Evolutionary conservation across 2,113 vertebrate genomes (phyloP), one percentile per base, ranked within the genome.

Genomic region (Octodon degus): DNA sequence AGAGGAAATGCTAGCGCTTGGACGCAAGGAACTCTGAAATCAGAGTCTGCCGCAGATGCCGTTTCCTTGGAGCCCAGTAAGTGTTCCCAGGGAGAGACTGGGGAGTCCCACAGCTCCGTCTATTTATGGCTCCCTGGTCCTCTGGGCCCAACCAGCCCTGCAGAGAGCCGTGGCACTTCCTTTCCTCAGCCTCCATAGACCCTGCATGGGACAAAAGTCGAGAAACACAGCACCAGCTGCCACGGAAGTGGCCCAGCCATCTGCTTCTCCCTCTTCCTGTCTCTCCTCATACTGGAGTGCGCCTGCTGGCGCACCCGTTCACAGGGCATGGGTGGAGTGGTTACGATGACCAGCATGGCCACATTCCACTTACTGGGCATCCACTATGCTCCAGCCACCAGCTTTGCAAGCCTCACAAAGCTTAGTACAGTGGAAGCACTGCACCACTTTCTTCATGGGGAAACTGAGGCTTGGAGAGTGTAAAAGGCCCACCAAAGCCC

Each of bases 41-140:
- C 37, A 34, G 72, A 58, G 90, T 97, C 77, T 96, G 72, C 89
- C 68, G 96, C 94, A 91, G 76, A 96, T 95, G 93, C 65, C 17
- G 55, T 97, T 96, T 91, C 91, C 89, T 95, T 93, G 84, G 89
- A 94, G 89, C 89, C 60, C 63, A 96, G 40, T 74, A 96, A 97
- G 96, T 91, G 96, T 90, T 94, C 91, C 65, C 13, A 30, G 91
- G 83, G 94, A 83, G 6, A 6, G 93, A 93, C 93, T 87, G 80
- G 86, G 37, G 89, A 90, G 84, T 62, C 27, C 81, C 63, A 80
- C 86, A 96, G 90, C 84, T 96, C 93, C 70, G 12, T 85, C 95
- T 96, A 80, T 95, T 95, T 95, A 93, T 86, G 87, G 83, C 19
- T 91, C 68, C 70, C 86, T 68, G 77, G 76, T 93, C 86, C 50